phyloP scores from a whole-genome alignment of 37 sponge, comb jelly and placozoan genomes.

The Halichondria panicea region DNA sequence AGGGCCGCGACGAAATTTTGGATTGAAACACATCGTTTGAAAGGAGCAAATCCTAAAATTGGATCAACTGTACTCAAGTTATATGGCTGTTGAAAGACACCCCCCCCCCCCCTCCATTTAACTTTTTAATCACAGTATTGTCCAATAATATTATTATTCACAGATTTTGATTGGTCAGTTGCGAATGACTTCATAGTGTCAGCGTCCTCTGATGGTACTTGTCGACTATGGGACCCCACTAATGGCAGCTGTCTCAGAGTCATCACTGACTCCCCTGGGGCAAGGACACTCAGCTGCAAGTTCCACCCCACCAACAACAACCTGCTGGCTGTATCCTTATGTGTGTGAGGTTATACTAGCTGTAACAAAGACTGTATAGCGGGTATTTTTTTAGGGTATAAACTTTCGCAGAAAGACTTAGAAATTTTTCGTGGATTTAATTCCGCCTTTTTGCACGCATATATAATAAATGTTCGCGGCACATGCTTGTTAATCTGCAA shows the following conservation, averaged over 20 bases:
- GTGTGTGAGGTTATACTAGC: not conserved
- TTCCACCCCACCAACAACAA: constrained; percentile 71
- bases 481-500: too few species aligned
- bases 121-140: too few species aligned
- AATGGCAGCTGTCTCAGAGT: constrained; percentile 69
- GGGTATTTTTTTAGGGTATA: too few species aligned
- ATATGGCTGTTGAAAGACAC: too few species aligned
- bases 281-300: constrained; percentile 41
- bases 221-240: constrained; percentile 75
- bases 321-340: constrained; percentile 65
- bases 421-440: too few species aligned
- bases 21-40: too few species aligned
- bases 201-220: constrained; percentile 83
- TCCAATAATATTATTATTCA: not conserved
- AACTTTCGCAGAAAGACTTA: too few species aligned
- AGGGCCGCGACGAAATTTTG: too few species aligned
- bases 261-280: constrained; percentile 52
- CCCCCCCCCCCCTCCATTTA: not conserved
- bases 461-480: too few species aligned
- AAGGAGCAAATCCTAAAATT: too few species aligned
- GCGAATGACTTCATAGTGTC: constrained; percentile 81
- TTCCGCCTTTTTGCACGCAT: too few species aligned
- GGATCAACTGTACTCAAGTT: too few species aligned
- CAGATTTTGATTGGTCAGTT: constrained; percentile 90
- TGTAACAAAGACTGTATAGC: not conserved